Evolutionary conservation across 2,113 vertebrate genomes (phyloP).

Genomic region (Gadus macrocephalus): DNA sequence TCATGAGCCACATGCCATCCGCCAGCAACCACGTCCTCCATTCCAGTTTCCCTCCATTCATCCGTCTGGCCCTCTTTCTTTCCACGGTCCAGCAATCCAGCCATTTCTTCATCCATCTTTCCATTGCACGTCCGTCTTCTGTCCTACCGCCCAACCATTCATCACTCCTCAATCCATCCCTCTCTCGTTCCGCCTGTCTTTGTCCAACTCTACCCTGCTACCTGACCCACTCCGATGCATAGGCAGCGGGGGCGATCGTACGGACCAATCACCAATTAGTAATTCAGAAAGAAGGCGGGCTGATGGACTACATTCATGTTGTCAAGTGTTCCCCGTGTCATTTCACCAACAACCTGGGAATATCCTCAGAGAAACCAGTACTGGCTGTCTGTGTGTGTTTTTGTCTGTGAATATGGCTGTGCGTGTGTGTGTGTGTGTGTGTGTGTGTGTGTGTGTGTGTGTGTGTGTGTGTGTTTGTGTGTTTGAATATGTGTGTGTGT

Average conservation of each 20-base stretch:
- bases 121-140: no score
- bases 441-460: no score
- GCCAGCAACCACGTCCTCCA: no score
- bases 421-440: no score
- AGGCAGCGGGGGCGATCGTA: not conserved
- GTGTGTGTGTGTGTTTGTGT: no score
- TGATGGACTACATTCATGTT: constrained; percentile 39
- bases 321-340: constrained; percentile 16
- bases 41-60: no score
- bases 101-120: no score
- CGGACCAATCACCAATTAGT: constrained; percentile 18
- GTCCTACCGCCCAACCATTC: no score
- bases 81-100: no score
- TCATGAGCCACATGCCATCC: no score
- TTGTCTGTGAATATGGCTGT: not conserved
- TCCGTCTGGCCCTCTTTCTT: no score
- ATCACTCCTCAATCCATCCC: not conserved
- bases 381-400: not conserved
- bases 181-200: not conserved
- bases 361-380: not conserved
- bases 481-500: not conserved
- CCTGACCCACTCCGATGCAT: not conserved
- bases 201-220: not conserved
- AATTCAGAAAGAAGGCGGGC: constrained; percentile 33
- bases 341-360: constrained; percentile 20